Base-by-base conservation (phyloP, 2,797 vertebrate species). In the Poecilia velifera region DNA sequence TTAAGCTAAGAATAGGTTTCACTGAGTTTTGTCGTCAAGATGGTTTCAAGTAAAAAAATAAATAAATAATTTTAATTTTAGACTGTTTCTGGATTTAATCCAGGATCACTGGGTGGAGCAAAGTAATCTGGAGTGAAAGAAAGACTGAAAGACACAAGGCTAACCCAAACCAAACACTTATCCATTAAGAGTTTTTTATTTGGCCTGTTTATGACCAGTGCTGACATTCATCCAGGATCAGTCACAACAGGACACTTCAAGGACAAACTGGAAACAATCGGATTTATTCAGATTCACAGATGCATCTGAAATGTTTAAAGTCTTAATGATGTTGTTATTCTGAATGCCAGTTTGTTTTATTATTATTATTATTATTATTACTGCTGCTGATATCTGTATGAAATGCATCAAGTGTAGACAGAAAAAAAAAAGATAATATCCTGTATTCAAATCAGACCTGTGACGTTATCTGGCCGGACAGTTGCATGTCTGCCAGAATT, bases 401-500 rank as follows among this genome's bases (percentile, higher is more conserved):
- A 62, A 28, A 55, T 18, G 59, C 78, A 76, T 72, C 71, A 87
- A 85, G 87, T 87, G 78, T 73, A 39, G 76, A 83, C 83, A 84
- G 88, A 84, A 88, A 84, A 88, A 78, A 83, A 81, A 91, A 80
- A 78, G 76, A 85, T 73, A 70, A 86, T 83, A 84, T 83, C 83
- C 80, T 88, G 88, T 84, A 36, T 41, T 83, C 82, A 90, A 88
- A 91, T 64, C 86, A 83, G 87, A 0, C 83, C 93, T 97, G 97
- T 75, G 74, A 76, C n/a, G 90, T 97, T 97, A 97, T 97, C 92
- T 90, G 83, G 96, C 96, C 82, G 94, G 97, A 98, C 97, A 97
- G 96, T 95, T 92, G 86, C 92, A 92, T 96, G 97, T 98, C 97
- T 90, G 91, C 91, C 94, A 91, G 91, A 97, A 98, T 98, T 97